Base-by-base conservation (phyloP, 92 coral and sea anemone species). In the Scolanthus callimorphus region DNA sequence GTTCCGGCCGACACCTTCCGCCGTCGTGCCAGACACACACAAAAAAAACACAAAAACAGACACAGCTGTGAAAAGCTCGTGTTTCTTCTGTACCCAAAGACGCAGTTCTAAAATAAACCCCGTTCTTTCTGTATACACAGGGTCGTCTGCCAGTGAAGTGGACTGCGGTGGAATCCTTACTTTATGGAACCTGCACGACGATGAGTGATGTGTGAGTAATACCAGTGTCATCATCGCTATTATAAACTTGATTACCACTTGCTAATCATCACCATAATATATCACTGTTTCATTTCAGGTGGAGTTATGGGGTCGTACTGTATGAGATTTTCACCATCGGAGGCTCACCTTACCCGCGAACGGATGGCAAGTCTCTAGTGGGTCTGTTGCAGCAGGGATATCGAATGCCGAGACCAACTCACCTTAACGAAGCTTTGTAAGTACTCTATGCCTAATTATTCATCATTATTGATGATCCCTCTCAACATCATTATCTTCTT, bases 121-220 rank as follows among this genome's bases (percentile, higher is more conserved):
- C 11, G 30, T 34, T 27, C 20, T 27, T 41, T 57, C 31, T 55
- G 3, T 24, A 25, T 41, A 6, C 25, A 28, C 29, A 86, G 95
- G 95, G 95, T 34, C 95, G 95, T 41, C 66, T 86, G 2, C 95
- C 95, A 2, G 95, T 86, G 15, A 86, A 86, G 45, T 86, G 95
- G 95, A 86, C 95, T 55, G 90, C 95, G 3, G 72, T 64, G 20
- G 95, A 86, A 39, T 86, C 95, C 2, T 48, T 86, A 29, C 13
- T 86, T 17, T 82, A 82, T 53, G 95, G 95, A 49, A 72, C 23
- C 20, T 86, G 95, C 62, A 86, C 95, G 4, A 77, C 95, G 0
- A 82, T 77, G 95, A 82, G 95, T 23, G 95, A 86, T 34, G 63
- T 86, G 95, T 86, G 63, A 81, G 95, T 69, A 4, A 10, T n/a